Conservation (phyloP, 1,140 invertebrate genomes). For the Zaprionus camerounensis region DNA sequence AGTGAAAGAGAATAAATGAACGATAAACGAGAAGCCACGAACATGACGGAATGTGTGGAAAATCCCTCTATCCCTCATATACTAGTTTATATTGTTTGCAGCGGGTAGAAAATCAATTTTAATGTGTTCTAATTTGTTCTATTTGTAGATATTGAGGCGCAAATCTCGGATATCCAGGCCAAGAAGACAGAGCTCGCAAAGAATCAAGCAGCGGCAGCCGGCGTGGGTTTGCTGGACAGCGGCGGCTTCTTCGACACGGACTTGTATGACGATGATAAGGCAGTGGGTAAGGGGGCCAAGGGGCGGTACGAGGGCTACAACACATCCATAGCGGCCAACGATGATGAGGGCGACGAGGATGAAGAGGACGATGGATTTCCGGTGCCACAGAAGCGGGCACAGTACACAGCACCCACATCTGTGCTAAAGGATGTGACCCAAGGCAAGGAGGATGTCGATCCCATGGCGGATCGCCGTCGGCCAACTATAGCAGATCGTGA, state of each 20-base stretch:
- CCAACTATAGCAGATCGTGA: conserved; percentile 97
- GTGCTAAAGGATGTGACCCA: conserved; percentile 95
- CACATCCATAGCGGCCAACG: conserved; percentile 97
- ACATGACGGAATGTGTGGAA: background rate
- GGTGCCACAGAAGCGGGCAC: conserved; percentile 88
- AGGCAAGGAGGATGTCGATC: conserved; percentile 96
- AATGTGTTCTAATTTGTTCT: conserved; percentile 16
- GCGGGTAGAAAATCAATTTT: conserved; percentile 56
- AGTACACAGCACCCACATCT: conserved; percentile 94
- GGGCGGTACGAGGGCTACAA: conserved; percentile 97
- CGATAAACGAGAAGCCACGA: background rate
- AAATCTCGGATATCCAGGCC: conserved; percentile 95
- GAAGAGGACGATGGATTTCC: conserved; percentile 92
- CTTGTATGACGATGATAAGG: conserved; percentile 92
- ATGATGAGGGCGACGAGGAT: conserved; percentile 91
- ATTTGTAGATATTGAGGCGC: conserved; percentile 94
- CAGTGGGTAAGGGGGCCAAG: conserved; percentile 85
- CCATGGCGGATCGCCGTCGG: conserved; percentile 95
- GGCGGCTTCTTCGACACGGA: conserved; percentile 95
- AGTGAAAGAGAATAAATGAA: conserved; percentile 84
- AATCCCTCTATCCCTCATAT: background rate
- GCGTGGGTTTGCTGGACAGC: conserved; percentile 94
- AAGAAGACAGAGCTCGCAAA: conserved; percentile 92
- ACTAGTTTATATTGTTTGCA: background rate
- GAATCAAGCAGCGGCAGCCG: conserved; percentile 86